Evolutionary conservation across 2,113 vertebrate species (phyloP), one percentile per base, ranked within the genome.

Genomic region (Rhabdomys dilectus): DNA sequence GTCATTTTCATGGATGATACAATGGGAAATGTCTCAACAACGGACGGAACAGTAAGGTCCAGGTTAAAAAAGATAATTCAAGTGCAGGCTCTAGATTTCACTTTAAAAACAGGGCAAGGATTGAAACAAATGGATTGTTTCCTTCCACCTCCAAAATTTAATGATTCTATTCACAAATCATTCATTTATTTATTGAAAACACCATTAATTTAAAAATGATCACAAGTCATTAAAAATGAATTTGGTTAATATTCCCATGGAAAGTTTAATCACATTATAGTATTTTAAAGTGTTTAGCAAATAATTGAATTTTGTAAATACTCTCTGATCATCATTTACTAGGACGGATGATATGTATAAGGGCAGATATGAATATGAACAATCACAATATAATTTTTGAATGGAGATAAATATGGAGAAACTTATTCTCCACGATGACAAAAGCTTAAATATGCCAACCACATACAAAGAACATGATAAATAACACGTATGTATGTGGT

Each of bases 171-270:
- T 75, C 2, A 7, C 80, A 62, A 60, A 7, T 91, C 85, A 26
- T 73, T 89, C 0, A n/a, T n/a, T 80, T 86, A 86, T 80, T 94
- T 66, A 72, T 86, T 42, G 62, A 95, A 89, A 75, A 88, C 70
- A 34, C 73, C 48, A 92, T 15, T 70, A 86, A 70, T 45, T 60
- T 88, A 81, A 90, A 93, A 60, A 42, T 78, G 3, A 51, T 9
- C 58, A 80, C 19, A 89, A 34, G 24, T 48, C 17, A 7, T 70
- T 60, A 91, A 88, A 73, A 66, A 4, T 73, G 12, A 45, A 86
- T 85, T 8, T 91, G 16, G 22, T 51, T 58, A 94, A 45, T 45
- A 53, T 1, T 66, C 62, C 53, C 60, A 82, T 48, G 12, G 12
- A 95, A 95, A 93, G 22, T 34, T 84, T 15, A 3, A 89, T 78